Base-by-base conservation (phyloP, 2,797 vertebrate genomes). In the Neomorphus geoffroyi region DNA sequence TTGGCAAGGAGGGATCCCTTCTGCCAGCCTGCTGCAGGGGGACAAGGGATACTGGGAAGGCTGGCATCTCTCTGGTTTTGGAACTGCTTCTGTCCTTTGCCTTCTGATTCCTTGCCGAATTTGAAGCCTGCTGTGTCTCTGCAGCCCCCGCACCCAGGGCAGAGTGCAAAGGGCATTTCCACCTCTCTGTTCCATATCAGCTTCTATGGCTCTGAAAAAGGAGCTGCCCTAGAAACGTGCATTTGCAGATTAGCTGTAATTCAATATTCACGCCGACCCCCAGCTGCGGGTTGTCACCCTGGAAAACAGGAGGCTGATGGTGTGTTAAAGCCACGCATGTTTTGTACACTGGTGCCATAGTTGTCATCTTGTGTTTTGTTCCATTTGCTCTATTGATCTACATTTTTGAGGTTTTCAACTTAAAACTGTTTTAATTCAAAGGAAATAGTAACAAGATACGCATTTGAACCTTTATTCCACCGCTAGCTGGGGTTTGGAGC, bases 31-130 rank as follows among this genome's bases (percentile, higher is more conserved):
- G 9, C 61, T 7, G 27, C 1, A 1, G 32, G 0, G 17, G n/a
- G 60, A n/a, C 15, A 0, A 14, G 22, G 28, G 2, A 10, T 48
- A 19, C 3, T 2, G 7, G 17, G 48, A 24, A 18, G 43, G 43
- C 45, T 10, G 13, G 17, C 18, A 16, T 11, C n/a, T 46, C 45
- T 24, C 30, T n/a, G 46, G 6, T 4, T 35, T 54, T 19, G 77
- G 51, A 86, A 6, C 81, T 9, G 16, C 41, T 66, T 0, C 0
- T 7, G 22, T n/a, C 35, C 56, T 58, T 7, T 14, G 11, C 32
- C 56, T 3, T 6, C 50, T 0, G 3, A 43, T 77, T 4, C 28
- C 60, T 26, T 11, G 45, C 13, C 0, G 0, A 8, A 5, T 54
- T 39, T 23, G 56, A 48, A 64, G 30, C 27, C 23, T 15, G 14